phyloP scores from a whole-genome alignment of 2,797 vertebrate species.

The Tolypeutes matacus region DNA sequence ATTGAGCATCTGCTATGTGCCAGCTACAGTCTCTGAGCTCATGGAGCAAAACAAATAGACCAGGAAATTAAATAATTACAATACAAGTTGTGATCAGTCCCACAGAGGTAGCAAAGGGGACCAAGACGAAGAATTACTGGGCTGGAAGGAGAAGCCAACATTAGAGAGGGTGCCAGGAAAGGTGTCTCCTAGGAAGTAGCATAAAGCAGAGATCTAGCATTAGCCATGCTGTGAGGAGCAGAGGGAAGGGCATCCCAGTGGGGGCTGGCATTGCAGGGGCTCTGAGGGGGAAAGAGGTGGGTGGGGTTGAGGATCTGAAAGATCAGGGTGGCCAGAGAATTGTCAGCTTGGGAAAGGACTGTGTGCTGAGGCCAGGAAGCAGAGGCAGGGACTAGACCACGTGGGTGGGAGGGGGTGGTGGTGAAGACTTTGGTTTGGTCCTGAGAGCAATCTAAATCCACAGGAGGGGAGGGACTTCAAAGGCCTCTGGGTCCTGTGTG shows the following conservation, averaged over 20 bases:
- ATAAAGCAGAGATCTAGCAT: fast-evolving
- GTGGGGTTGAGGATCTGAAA: neutral
- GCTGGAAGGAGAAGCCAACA: neutral
- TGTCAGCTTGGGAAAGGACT: neutral
- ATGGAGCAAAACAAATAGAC: neutral
- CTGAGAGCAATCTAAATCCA: neutral
- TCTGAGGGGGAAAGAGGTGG: neutral
- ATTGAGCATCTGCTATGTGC: neutral
- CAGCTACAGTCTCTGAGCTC: neutral
- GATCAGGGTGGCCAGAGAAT: neutral
- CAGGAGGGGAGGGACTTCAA: neutral
- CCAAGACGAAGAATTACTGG: neutral
- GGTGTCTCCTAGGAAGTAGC: neutral
- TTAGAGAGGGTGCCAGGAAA: neutral
- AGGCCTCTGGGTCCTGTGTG: neutral
- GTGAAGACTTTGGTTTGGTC: neutral
- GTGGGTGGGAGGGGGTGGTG: too few species aligned
- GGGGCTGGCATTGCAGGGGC: too few species aligned
- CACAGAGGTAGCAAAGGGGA: neutral
- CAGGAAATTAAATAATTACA: neutral
- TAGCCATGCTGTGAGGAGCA: neutral
- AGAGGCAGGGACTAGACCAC: fast-evolving
- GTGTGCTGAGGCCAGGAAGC: neutral
- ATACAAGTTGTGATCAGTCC: neutral
- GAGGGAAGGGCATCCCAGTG: neutral